Base-by-base conservation (phyloP, 2,113 vertebrate genomes). In the Ariopsis seemanni region DNA sequence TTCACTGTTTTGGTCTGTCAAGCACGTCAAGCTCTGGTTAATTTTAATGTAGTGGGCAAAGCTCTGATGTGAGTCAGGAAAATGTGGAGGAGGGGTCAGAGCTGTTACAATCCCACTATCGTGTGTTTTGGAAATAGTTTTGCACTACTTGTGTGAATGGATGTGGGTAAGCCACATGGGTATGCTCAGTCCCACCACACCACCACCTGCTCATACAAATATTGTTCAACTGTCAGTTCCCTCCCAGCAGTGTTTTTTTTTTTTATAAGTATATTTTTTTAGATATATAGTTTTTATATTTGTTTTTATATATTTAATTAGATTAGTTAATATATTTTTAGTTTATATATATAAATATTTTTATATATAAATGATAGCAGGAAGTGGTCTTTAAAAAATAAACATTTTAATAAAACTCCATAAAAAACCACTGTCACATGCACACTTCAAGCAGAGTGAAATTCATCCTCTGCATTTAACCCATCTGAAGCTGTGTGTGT, bases 141-240 rank as follows among this genome's bases (percentile, higher is more conserved):
- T 55, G 15, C 12, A 8, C 52, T 42, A 48, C 30, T 42, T 48
- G 14, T 88, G 71, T 4, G 58, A n/a, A 60, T 65, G 53, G 50
- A 63, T 4, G 58, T 42, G 18, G 10, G 10, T 71, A 71, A 42
- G 25, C 30, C 84, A 69, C 60, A 67, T 50, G 30, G 75, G n/a
- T n/a, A 71, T 17, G 11, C 57, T 25, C 48, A 82, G 63, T 52
- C 74, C 48, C 78, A 89, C 42, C 80, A 65, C 63, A 72, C 48
- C 84, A 89, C 42, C 80, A 65, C 63, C 25, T 75, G 58, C 75
- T 62, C 80, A 48, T 63, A 30, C 65, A 12, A 80, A 62, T 81
- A 53, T 34, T 48, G 27, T 52, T 34, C 57, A 75, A 20, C 30
- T 71, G 50, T 58, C 67, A 63, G 15, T 78, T 79, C 65, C 8